Conservation (phyloP, 2,888 invertebrate species). For the Stomorhina lunata region DNA sequence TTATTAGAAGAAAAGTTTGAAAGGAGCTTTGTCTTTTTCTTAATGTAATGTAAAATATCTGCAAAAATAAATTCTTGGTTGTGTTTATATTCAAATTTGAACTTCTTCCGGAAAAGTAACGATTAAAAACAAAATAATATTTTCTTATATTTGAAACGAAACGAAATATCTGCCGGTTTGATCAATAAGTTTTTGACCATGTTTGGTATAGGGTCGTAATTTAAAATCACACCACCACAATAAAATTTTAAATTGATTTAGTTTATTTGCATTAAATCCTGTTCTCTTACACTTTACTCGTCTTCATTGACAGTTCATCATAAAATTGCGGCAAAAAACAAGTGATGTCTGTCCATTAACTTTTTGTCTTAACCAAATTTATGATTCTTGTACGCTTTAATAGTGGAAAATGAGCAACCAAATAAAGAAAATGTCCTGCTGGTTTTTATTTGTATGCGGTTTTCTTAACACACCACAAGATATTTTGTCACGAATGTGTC, state of each 20-base stretch:
- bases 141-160: too few species aligned
- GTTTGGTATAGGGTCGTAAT: too few species aligned
- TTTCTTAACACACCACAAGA: conserved; percentile 31
- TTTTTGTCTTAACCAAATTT: background rate
- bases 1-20: too few species aligned
- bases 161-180: too few species aligned
- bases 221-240: too few species aligned
- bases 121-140: too few species aligned
- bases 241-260: background rate
- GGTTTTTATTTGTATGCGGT: conserved; percentile 31
- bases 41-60: too few species aligned
- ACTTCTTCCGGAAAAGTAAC: too few species aligned
- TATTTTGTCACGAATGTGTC: conserved; percentile 48
- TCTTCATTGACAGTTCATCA: background rate
- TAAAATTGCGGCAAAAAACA: background rate
- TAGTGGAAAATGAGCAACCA: background rate
- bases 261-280: background rate
- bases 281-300: background rate
- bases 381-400: background rate
- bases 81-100: too few species aligned
- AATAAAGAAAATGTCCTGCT: background rate
- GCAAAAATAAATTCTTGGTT: too few species aligned
- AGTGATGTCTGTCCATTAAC: background rate
- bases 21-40: too few species aligned
- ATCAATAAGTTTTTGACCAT: too few species aligned